These are phyloP conservation scores for Apis dorsata DNA, from an alignment of 1,140 invertebrate species.

Conservation along the genomic window DNA sequence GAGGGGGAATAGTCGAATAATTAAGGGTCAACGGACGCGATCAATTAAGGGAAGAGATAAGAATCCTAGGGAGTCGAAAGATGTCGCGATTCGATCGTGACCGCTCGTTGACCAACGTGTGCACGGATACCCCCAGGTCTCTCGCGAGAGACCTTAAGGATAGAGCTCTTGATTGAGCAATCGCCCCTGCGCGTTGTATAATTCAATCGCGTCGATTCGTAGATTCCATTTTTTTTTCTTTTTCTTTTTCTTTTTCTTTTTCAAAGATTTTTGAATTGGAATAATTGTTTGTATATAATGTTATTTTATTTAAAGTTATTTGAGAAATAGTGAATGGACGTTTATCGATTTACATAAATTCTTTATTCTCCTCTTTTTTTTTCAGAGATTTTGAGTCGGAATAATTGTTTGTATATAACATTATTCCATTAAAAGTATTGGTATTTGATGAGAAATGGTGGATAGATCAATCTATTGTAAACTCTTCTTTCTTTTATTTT, in stretches of 20 bases:
- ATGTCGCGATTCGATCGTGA: slow-evolving; percentile 56
- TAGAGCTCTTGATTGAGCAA: slow-evolving; percentile 42
- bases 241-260: background rate
- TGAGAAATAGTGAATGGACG: no score
- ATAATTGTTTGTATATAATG: no score
- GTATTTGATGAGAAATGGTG: no score
- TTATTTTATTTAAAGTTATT: no score
- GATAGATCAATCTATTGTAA: no score
- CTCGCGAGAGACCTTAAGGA: background rate
- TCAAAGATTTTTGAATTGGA: no score
- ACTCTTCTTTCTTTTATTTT: no score
- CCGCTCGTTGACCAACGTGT: slow-evolving; percentile 32
- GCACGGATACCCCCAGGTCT: background rate
- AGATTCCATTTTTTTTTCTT: background rate
- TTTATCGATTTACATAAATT: no score
- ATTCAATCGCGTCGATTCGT: slow-evolving; percentile 17
- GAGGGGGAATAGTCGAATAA: slow-evolving; percentile 60
- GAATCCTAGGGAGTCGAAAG: slow-evolving; percentile 45
- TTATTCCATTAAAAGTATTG: no score
- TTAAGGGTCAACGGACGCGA: slow-evolving; percentile 65
- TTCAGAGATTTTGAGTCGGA: no score
- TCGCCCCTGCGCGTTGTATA: slow-evolving; percentile 10
- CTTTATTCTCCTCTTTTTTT: no score
- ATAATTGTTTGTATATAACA: no score
- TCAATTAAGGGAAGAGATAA: slow-evolving; percentile 63